Evolutionary conservation across 1,140 invertebrate genomes (phyloP).

Genomic region (Teleopsis dalmanni): DNA sequence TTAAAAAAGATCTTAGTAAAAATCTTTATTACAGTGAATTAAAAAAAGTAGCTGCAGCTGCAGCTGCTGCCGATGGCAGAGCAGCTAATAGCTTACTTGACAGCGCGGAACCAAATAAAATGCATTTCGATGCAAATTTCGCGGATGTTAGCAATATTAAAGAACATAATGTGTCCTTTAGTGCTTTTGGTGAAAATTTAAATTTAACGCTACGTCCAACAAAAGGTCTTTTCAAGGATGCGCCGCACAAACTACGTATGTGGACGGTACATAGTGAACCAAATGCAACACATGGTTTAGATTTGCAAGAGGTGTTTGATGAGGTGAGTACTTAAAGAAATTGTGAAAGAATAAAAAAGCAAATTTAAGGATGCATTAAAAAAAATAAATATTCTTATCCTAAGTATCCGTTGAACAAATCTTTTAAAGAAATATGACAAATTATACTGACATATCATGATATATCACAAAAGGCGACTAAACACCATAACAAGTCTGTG

Average conservation of each 20-base stretch:
- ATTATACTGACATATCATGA: too few species aligned
- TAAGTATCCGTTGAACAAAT: too few species aligned
- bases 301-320: slow-evolving; percentile 60
- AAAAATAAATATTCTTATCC: too few species aligned
- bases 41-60: slow-evolving; percentile 20
- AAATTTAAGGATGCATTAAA: too few species aligned
- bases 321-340: too few species aligned
- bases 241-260: slow-evolving; percentile 60
- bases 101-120: slow-evolving; percentile 25
- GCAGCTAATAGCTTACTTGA: slow-evolving; percentile 13
- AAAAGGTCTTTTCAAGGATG: slow-evolving; percentile 58
- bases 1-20: slow-evolving; percentile 44
- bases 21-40: slow-evolving; percentile 40
- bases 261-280: slow-evolving; percentile 63
- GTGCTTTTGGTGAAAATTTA: slow-evolving; percentile 66
- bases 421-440: too few species aligned
- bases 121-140: too few species aligned
- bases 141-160: slow-evolving; percentile 42
- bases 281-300: slow-evolving; percentile 63
- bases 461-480: too few species aligned
- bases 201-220: slow-evolving; percentile 66
- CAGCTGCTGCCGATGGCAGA: slow-evolving; percentile 10
- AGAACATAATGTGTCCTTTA: slow-evolving; percentile 61
- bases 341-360: too few species aligned
- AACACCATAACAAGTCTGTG: too few species aligned